Evolutionary conservation across 1,140 invertebrate species (phyloP).

Genomic region (Maconellicoccus hirsutus): DNA sequence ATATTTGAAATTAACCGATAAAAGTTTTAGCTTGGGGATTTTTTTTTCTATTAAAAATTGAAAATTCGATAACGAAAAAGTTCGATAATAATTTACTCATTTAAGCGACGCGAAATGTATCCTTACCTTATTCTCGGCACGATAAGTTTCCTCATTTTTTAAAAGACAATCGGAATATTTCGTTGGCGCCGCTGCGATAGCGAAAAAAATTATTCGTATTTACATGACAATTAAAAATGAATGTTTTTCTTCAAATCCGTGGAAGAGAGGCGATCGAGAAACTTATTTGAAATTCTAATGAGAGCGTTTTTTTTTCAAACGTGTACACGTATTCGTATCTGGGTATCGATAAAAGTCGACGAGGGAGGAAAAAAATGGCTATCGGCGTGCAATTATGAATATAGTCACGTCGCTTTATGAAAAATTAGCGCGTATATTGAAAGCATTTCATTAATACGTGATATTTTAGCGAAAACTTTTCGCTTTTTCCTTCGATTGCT

Average conservation of each 20-base stretch:
- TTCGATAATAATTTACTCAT: too few relatives aligned
- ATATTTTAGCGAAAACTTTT: neutral
- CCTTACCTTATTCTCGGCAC: too few relatives aligned
- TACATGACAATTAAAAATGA: conserved; percentile 1
- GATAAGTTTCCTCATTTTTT: too few relatives aligned
- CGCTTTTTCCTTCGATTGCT: neutral
- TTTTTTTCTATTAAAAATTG: too few relatives aligned
- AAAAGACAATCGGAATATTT: too few relatives aligned
- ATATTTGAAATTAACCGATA: too few relatives aligned
- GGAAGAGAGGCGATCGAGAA: too few relatives aligned
- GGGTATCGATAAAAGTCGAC: neutral
- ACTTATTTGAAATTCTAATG: conserved; percentile 6
- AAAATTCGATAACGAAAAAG: too few relatives aligned
- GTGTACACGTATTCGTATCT: neutral
- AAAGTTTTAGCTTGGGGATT: too few relatives aligned
- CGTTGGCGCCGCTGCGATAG: too few relatives aligned
- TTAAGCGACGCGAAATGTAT: too few relatives aligned
- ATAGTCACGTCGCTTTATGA: neutral
- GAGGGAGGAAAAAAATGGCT: neutral
- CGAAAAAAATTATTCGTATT: neutral
- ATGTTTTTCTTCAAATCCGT: too few relatives aligned
- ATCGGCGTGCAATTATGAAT: neutral
- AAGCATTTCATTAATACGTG: conserved; percentile 5
- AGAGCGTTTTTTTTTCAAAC: neutral
- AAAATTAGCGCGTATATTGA: neutral